These are phyloP conservation scores for Littorina saxatilis DNA, from an alignment of 1,140 invertebrate genomes.

Conservation along the genomic window DNA sequence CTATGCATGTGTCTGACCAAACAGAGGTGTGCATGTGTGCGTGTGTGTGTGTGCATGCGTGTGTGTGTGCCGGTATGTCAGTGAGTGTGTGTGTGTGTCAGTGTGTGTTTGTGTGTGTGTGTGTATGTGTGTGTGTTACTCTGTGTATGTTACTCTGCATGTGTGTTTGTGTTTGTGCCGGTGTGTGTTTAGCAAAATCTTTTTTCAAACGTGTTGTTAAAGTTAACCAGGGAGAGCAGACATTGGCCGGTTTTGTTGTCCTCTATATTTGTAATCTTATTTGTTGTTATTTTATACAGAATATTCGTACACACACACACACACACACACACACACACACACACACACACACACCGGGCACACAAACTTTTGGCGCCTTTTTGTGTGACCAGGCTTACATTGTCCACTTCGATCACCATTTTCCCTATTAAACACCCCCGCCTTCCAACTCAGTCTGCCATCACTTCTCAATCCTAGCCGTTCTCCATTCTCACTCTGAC, in stretches of 20 bases:
- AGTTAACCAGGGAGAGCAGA: too few relatives aligned
- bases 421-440: too few relatives aligned
- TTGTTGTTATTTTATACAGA: too few relatives aligned
- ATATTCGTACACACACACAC: too few relatives aligned
- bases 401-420: too few relatives aligned
- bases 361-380: too few relatives aligned
- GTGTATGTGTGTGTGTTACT: constrained; percentile 1
- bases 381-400: too few relatives aligned
- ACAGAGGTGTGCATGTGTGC: background rate
- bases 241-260: too few relatives aligned
- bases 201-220: too few relatives aligned
- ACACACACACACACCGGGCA: too few relatives aligned
- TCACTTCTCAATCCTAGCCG: background rate
- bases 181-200: background rate
- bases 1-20: background rate
- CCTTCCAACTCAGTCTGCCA: background rate
- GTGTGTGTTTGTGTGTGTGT: constrained; percentile 2
- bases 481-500: background rate
- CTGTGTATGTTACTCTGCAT: background rate
- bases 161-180: background rate
- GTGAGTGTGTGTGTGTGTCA: constrained; percentile 19
- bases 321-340: too few relatives aligned
- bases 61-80: background rate
- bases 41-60: constrained; percentile 1
- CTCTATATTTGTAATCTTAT: too few relatives aligned